Evolutionary conservation across 2,113 vertebrate species (phyloP), one percentile per base, ranked within the genome.

Genomic region (Vulpes vulpes): DNA sequence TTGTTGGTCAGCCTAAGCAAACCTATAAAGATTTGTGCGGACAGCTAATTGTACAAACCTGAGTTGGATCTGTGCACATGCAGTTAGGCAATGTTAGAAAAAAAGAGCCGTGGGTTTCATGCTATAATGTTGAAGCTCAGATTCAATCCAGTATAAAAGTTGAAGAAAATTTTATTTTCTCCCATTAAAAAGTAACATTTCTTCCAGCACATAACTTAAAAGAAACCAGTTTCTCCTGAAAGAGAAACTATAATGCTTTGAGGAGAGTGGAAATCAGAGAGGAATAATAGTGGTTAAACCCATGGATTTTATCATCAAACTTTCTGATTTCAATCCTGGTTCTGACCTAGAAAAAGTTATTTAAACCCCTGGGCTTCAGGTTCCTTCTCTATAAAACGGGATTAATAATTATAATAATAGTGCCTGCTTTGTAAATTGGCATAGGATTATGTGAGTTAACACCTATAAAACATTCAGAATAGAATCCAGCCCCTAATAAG

Each of bases 341-440:
- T 94, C 43, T 59, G 20, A 83, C 74, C 38, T 95, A 69, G 76
- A 76, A 79, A 84, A 97, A 74, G 7, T 71, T 49, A 91, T 55
- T 87, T 22, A 84, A 74, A 60, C 59, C 53, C 27, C 15, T 23
- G 35, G 20, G 20, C 49, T 78, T 92, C 4, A 11, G 35, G 88
- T 92, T 83, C 53, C 4, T 94, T 90, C 60, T 55, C 65, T 98
- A 20, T 92, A 60, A 94, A 96, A 59, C 64, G 35, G 43, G 6
- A 85, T 19, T 64, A 38, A 64, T 90, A 78, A 49, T 89, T 38
- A 67, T 62, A 74, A 69, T 71, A 82, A 55, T 22, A 20, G 3
- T 35, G 51, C 86, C 62, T 67, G 9, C 38, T 79, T 71, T 55
- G 15, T 43, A 80, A 11, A 11, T 62, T 95, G 27, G 55, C 25